Base-by-base conservation (phyloP, 1,140 invertebrate species). In the Ceratitis capitata region DNA sequence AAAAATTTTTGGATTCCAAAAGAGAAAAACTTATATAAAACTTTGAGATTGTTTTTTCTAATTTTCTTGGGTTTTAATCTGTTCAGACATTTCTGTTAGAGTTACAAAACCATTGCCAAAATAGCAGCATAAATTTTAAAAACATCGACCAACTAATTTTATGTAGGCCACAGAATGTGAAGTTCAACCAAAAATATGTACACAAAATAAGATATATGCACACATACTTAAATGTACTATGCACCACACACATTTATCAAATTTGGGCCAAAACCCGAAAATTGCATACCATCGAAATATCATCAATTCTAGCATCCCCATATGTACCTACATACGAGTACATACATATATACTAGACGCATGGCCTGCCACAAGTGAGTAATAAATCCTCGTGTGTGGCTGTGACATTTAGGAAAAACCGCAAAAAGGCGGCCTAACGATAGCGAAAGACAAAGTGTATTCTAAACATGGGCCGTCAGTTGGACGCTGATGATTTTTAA, bases 341-440 rank as follows among this genome's bases (percentile, higher is more conserved):
- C n/a, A n/a, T n/a, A n/a, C n/a, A n/a, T n/a, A n/a, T n/a, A n/a
- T 35, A 16, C 32, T 16, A 29, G 32, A 35, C 39, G 61, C 61
- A 19, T 29, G 29, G 61, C 32, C 32, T 64, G 61, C 61, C 61
- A 35, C 61, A 39, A 69, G 61, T 35, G 61, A 35, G 61, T 69
- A 69, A 69, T 39, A 69, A 69, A 69, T 69, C 61, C 19, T 69
- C n/a, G 14, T 39, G 61, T 12, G 32, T 39, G 61, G 61, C 29
- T 69, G 61, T 32, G 61, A 69, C 61, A 69, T 69, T 69, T 69
- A 69, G 29, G 61, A 29, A 19, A 69, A 69, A 69, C 61, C 61
- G 61, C 61, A 69, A 69, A 69, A 69, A 69, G 61, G 61, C 61
- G 61, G 61, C 61, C 61, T 69, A 69, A 69, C 61, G 32, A 69